Conservation (phyloP, 2,888 invertebrate species). For the Dorcus parallelipipedus region DNA sequence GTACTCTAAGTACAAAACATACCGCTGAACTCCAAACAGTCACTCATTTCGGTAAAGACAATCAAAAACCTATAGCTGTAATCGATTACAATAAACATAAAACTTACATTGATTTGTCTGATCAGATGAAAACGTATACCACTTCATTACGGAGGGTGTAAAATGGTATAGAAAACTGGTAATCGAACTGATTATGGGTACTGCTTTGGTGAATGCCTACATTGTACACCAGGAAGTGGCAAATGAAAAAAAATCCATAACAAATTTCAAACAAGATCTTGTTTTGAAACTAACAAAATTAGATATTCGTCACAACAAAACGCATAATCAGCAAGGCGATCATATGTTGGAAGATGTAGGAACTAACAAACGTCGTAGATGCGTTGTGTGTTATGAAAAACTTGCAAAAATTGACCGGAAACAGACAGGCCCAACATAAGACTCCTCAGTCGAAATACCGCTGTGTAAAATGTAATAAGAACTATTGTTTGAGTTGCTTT, state of each 20-base stretch:
- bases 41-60: background rate
- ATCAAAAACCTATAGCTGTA: background rate
- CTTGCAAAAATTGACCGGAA: no score
- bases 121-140: conserved; percentile 19
- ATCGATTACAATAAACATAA: conserved; percentile 14
- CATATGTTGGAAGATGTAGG: no score
- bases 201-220: conserved; percentile 15
- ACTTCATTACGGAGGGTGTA: conserved; percentile 26
- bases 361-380: no score
- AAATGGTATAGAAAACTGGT: conserved; percentile 17
- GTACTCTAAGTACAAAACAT: no score
- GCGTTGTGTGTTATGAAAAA: no score
- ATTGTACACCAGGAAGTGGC: conserved; percentile 24
- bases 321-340: no score
- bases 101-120: conserved; percentile 16
- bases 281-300: background rate
- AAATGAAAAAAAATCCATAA: conserved; percentile 19
- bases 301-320: background rate
- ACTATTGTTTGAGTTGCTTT: no score
- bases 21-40: no score
- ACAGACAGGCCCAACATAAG: no score
- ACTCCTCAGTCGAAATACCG: no score
- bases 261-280: conserved; percentile 1
- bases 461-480: no score
- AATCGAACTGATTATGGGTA: conserved; percentile 12